Percentiles rank a stretch among this genome's conserved stretches.
Evolutionary conservation across 2,113 vertebrate genomes (phyloP).

Genomic region (Promerops cafer): DNA sequence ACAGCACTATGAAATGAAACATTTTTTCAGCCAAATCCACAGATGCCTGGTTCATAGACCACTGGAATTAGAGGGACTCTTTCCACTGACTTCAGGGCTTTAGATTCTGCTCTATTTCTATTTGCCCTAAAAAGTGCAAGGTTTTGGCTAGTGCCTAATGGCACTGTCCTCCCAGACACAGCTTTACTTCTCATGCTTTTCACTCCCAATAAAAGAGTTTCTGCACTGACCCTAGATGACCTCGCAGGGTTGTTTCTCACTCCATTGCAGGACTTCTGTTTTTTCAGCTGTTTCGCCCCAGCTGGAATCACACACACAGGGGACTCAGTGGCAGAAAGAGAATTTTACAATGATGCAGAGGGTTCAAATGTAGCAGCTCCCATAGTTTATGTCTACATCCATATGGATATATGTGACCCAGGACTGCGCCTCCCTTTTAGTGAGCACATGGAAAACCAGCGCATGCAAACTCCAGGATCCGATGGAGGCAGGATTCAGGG

Average conservation of each 20-base stretch:
- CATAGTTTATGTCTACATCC: background rate
- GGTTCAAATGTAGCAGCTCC: background rate
- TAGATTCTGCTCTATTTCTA: background rate
- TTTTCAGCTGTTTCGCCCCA: background rate
- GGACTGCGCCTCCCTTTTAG: background rate
- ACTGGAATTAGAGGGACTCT: constrained; percentile 25
- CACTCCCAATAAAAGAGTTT: background rate
- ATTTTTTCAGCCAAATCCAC: constrained; percentile 30
- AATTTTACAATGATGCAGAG: background rate
- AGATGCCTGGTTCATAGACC: background rate
- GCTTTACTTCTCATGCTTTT: background rate
- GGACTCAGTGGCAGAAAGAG: background rate
- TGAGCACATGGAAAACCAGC: fast-evolving
- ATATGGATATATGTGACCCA: background rate
- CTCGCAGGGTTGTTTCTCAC: background rate
- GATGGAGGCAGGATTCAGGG: background rate
- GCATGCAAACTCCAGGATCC: fast-evolving
- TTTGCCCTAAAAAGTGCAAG: background rate
- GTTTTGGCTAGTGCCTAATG: background rate
- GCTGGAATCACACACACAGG: background rate
- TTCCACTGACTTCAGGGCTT: constrained; percentile 24
- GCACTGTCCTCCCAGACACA: background rate
- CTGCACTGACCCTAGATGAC: background rate
- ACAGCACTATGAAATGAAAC: background rate
- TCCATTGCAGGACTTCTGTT: background rate